Base-by-base conservation (phyloP, 2,113 vertebrate genomes). In the Micromys minutus region DNA sequence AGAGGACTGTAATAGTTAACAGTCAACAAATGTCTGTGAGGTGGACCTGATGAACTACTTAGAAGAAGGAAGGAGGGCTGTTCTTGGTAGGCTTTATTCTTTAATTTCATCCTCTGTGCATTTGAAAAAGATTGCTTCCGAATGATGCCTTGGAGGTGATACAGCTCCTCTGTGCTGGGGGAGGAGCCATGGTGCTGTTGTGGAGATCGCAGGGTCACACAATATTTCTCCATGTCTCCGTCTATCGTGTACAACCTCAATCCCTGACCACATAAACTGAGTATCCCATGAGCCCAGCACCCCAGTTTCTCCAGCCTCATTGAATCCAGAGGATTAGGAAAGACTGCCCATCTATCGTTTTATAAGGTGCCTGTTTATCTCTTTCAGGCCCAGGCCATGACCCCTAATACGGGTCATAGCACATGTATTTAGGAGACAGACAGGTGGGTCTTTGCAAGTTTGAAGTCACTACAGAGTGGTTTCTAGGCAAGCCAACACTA, bases 91-190 rank as follows among this genome's bases (percentile, higher is more conserved):
- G 5, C 52, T 94, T 84, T 39, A 26, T 61, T 71, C 36, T 36
- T 77, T 76, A 10, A 74, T 83, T 96, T 89, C 24, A 77, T 65
- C 80, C 45, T 93, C 16, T 55, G 36, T 45, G 92, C 61, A 63
- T 79, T 94, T 93, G 34, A 26, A 90, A 85, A 45, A 89, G 31
- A 47, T 69, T 11, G 47, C 42, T 57, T 36, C 13, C 67, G 21
- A 45, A 34, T 89, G 47, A 52, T 90, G 24, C 26, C 71, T 63
- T 75, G 39, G 22, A 69, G 34, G 36, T 61, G 45, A 13, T 31
- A 10, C 13, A 76, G 1, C 87, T 67, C 7, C 2, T 1, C 61
- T 67, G 21, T 69, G 6, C 0, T 61, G 5, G 24, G 17, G 29
- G 19, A 59, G 42, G 17, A 80, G 24, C 55, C 5, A 34, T 15